Percentiles rank a stretch among this genome's conserved stretches.
Evolutionary conservation across 2,888 invertebrate species (phyloP).

Genomic region (Cantharis flavilabris): DNA sequence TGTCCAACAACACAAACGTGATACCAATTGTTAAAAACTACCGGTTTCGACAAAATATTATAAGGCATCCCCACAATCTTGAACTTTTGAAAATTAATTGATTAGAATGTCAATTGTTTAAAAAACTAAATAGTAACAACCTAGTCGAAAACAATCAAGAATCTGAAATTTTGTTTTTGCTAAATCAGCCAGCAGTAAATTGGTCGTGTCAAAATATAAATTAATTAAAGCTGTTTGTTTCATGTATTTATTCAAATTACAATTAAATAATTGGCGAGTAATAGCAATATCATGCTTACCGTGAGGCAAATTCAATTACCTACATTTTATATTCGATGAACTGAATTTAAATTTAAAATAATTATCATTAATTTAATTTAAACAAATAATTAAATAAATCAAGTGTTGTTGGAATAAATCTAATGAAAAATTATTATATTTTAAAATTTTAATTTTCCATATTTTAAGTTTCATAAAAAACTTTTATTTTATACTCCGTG

Average conservation of each 20-base stretch:
- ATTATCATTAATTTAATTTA: background rate
- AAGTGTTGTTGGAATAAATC: too few relatives aligned
- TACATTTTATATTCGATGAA: background rate
- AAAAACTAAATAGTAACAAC: background rate
- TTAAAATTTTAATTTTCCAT: too few relatives aligned
- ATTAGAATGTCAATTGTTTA: too few relatives aligned
- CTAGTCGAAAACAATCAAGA: background rate
- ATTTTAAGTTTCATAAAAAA: too few relatives aligned
- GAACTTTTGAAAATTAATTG: too few relatives aligned
- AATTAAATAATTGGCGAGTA: background rate
- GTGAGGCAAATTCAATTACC: background rate
- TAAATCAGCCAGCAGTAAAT: background rate
- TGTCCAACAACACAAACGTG: background rate
- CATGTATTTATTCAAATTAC: background rate
- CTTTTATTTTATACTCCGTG: too few relatives aligned
- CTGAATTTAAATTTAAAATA: background rate
- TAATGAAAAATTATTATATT: too few relatives aligned
- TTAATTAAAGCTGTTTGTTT: background rate
- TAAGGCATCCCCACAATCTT: background rate
- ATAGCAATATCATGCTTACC: background rate
- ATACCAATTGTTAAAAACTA: background rate
- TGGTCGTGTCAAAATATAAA: background rate
- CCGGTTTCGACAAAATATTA: background rate
- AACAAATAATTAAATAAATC: background rate
- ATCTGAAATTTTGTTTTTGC: background rate